Base-by-base conservation (phyloP, 92 coral and sea anemone genomes). In the Siderastrea radians region DNA sequence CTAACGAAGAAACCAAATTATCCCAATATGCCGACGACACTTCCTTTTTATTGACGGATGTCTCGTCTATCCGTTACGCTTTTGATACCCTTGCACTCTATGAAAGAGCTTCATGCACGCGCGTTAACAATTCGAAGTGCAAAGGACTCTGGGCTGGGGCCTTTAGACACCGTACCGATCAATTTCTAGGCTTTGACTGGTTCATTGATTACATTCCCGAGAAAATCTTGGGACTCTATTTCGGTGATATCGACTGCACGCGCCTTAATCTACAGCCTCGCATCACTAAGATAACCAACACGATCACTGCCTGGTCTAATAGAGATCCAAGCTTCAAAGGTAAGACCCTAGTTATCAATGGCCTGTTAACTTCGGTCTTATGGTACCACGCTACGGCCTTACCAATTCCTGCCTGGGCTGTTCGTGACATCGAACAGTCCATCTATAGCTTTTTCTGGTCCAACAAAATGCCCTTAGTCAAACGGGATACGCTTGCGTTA, bases 91-190 rank as follows among this genome's bases (percentile, higher is more conserved):
- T 79, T 6, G 60, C 11, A 2, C 49, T 64, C 48, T 64, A 77
- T 14, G 69, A 77, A 46, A 2, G 51, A 5, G 80, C 67, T 6
- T 43, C 66, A 2, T 53, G 67, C 2, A 16, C 82, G 1, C 60
- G 61, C 43, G 5, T 78, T 1, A 78, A 79, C 49, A 7, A 47
- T 1, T 16, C 0, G 8, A 78, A 78, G n/a, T 78, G 83, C n/a
- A 78, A 79, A 53, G 83, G 83, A 1, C 82, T 78, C 43, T 77
- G 70, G 71, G 12, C 17, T 8, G 82, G 82, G 9, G 49, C 82
- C 1, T 60, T 60, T 50, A 15, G 4, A 5, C 46, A 60, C 58
- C 26, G 71, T 4, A 44, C 82, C 4, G 59, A 78, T 3, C 48
- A 60, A 13, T 55, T 59, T 5, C 50, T 3, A 3, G 38, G 46